Conservation (phyloP, 2,888 invertebrate species). For the Lithophane leautieri region DNA sequence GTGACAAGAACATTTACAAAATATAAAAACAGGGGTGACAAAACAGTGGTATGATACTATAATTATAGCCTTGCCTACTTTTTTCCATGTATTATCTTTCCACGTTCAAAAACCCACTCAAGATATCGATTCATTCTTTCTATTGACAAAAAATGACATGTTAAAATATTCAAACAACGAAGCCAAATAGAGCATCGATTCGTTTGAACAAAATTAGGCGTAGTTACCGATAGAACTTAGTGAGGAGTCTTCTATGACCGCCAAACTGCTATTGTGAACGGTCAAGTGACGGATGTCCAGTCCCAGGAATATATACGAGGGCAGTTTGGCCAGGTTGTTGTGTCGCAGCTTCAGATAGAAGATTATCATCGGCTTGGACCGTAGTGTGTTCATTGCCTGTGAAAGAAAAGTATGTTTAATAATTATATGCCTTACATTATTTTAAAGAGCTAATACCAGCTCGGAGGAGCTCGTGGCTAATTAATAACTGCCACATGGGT, state of each 20-base stretch:
- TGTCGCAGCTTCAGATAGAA: conserved; percentile 97
- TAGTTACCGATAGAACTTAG: conserved; percentile 95
- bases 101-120: background rate
- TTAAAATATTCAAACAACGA: background rate
- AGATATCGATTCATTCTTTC: background rate
- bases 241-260: conserved; percentile 96
- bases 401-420: background rate
- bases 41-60: background rate
- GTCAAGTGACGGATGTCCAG: conserved; percentile 96
- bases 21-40: background rate
- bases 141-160: background rate
- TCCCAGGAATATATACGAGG: conserved; percentile 96
- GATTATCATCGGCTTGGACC: conserved; percentile 95
- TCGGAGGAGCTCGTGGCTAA: too few species aligned
- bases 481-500: too few species aligned
- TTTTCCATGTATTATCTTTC: background rate
- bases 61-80: background rate
- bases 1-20: background rate
- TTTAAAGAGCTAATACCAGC: background rate
- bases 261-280: conserved; percentile 96
- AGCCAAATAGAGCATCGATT: background rate
- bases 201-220: conserved; percentile 13
- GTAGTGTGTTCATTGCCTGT: conserved; percentile 95
- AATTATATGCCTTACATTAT: background rate
- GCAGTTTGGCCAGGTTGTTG: conserved; percentile 95